Evolutionary conservation across 2,888 invertebrate genomes (phyloP), one percentile per base, ranked within the genome.

Genomic region (Luperina nickerlii): DNA sequence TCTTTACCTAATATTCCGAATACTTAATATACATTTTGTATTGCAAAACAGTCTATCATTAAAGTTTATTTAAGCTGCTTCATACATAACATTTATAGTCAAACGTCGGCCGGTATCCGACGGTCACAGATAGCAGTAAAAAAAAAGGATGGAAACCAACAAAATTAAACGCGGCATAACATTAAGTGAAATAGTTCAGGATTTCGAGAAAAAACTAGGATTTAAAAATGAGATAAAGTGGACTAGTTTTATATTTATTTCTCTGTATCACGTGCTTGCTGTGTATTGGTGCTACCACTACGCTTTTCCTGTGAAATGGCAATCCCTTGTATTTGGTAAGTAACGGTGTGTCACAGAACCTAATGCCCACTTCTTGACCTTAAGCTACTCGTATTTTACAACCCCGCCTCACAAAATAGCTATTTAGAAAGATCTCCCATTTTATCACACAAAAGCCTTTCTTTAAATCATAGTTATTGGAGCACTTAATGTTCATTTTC

Each of bases 211-310:
- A 88, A 92, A 88, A 85, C 91, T 96, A 74, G 95, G 95, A 3
- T 96, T 95, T 84, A 92, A 96, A 92, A 97, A 96, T 90, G 95
- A 96, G 20, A 94, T 97, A 84, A 97, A 97, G 92, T 97, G 96
- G 96, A 85, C 91, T 0, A 95, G 93, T 87, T 93, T 93, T 73
- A 93, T 95, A 77, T 90, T 93, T 73, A 95, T 96, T 67, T 91
- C 89, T 60, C 80, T 95, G 32, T 96, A 96, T 88, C 96, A 97
- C 82, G 87, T 96, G 72, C 76, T 94, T 67, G 96, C 94, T 74
- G 90, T 95, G 57, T 95, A 95, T 83, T 97, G 96, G 96, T 95
- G 96, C 80, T 96, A 95, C 81, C 85, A 94, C 79, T 96, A 93
- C 84, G 93, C 95, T 72, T 93, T 96, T 76, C 96, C 96, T 71